Conservation (phyloP, 2,888 invertebrate genomes). For the Nasonovia ribisnigri region DNA sequence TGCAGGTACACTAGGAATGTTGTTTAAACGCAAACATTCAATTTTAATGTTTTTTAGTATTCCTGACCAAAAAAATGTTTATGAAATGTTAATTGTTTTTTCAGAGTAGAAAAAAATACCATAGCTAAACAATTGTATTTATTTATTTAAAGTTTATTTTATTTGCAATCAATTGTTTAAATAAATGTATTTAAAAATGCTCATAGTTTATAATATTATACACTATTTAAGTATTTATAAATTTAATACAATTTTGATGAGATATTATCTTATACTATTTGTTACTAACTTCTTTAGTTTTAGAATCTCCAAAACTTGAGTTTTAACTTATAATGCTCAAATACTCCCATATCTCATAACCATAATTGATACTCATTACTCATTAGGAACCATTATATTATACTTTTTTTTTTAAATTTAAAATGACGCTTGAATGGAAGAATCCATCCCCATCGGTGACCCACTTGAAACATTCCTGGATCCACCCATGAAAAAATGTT, state of each 20-base stretch:
- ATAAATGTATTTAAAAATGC: neutral
- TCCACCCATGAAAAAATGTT: neutral
- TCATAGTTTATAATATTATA: neutral
- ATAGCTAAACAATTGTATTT: too few species aligned
- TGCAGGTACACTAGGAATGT: neutral
- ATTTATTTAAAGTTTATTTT: neutral
- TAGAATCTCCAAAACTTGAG: neutral
- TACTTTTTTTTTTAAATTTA: too few species aligned
- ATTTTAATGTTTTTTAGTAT: neutral
- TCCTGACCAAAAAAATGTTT: neutral
- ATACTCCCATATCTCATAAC: neutral
- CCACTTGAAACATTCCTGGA: too few species aligned
- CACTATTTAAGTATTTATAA: neutral
- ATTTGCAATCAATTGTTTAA: neutral
- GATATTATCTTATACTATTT: neutral
- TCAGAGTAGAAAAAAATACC: neutral
- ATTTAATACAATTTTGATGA: neutral
- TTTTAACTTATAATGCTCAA: neutral
- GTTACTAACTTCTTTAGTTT: neutral
- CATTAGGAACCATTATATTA: too few species aligned
- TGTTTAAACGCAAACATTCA: neutral
- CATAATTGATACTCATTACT: too few species aligned
- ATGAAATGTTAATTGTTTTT: neutral
- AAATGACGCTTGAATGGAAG: too few species aligned
- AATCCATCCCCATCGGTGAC: too few species aligned